Conservation (phyloP, 2,888 invertebrate genomes). For the Tetragnatha montana region DNA sequence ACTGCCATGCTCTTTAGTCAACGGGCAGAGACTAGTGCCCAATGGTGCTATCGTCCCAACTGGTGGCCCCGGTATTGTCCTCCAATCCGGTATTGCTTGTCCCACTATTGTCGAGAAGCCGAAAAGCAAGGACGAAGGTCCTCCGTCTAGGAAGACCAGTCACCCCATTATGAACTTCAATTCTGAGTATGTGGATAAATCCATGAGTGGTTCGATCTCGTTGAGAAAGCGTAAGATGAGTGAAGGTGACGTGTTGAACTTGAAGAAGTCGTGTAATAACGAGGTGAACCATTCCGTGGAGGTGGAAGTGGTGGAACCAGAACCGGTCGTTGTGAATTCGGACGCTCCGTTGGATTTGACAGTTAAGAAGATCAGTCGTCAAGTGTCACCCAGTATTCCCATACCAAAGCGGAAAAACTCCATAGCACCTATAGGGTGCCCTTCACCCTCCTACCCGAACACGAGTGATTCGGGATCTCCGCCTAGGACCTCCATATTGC, state of each 20-base stretch:
- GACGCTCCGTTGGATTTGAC: slow-evolving; percentile 61
- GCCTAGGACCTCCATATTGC: slow-evolving; percentile 2
- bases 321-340: not conserved
- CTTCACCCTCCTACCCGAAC: slow-evolving; percentile 22
- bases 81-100: slow-evolving; percentile 42
- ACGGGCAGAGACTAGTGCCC: slow-evolving; percentile 81
- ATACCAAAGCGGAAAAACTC: slow-evolving; percentile 40
- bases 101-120: slow-evolving; percentile 46
- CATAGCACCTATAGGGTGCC: slow-evolving; percentile 9
- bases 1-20: slow-evolving; percentile 89
- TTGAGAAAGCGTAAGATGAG: slow-evolving; percentile 54
- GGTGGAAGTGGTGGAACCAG: not conserved
- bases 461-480: slow-evolving; percentile 42
- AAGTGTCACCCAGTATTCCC: not conserved
- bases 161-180: slow-evolving; percentile 47
- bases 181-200: slow-evolving; percentile 4
- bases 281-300: not conserved
- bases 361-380: slow-evolving; percentile 29
- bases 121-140: slow-evolving; percentile 26
- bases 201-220: not conserved
- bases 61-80: slow-evolving; percentile 77
- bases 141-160: slow-evolving; percentile 54
- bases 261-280: slow-evolving; percentile 53
- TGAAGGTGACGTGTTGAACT: slow-evolving; percentile 58
- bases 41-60: slow-evolving; percentile 80